These are phyloP conservation scores for Dendrocopos noguchii DNA, from an alignment of 2,113 vertebrate species.

Conservation along the genomic window DNA sequence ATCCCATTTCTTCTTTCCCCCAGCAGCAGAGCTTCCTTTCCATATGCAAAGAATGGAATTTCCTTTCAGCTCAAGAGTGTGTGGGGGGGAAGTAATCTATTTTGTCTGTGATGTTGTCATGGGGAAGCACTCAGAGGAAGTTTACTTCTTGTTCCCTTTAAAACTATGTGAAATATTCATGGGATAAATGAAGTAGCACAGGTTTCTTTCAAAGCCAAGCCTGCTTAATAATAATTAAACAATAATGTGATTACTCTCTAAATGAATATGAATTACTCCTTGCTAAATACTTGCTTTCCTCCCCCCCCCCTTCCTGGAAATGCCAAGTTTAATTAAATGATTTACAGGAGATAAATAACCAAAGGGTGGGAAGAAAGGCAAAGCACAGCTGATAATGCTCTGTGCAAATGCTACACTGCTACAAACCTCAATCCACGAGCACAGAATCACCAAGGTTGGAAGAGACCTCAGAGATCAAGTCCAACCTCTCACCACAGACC, in stretches of 20 bases:
- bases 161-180: background rate
- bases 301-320: background rate
- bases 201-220: background rate
- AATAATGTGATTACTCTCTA: background rate
- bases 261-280: constrained; percentile 32
- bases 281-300: background rate
- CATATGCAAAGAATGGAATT: background rate
- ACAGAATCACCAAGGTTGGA: too few relatives aligned
- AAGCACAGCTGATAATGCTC: background rate
- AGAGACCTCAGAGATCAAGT: too few relatives aligned
- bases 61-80: background rate
- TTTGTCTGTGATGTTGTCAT: background rate
- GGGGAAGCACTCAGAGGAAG: background rate
- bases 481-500: too few relatives aligned
- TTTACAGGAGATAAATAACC: constrained; percentile 19
- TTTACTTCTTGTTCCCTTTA: background rate
- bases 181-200: background rate
- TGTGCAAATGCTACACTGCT: background rate
- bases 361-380: background rate
- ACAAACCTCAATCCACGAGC: background rate
- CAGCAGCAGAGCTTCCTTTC: background rate
- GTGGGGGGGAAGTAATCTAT: too few relatives aligned
- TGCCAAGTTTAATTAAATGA: background rate
- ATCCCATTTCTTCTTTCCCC: background rate
- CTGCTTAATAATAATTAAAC: constrained; percentile 5